Evolutionary conservation across 2,888 invertebrate genomes (phyloP).

Genomic region (Pristionchus japonicus): DNA sequence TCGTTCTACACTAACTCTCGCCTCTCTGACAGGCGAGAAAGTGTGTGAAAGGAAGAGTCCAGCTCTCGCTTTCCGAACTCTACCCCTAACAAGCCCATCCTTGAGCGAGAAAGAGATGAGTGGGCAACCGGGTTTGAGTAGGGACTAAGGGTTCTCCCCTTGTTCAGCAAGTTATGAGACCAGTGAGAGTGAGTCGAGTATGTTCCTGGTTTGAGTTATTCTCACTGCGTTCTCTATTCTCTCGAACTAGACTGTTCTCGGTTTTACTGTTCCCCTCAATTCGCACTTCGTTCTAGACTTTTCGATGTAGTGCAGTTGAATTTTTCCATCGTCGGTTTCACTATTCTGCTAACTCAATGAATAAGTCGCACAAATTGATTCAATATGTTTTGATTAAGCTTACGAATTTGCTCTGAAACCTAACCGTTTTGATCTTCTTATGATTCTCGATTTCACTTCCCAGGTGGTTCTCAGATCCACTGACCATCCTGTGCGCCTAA

Average conservation of each 20-base stretch:
- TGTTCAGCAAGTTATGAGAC: constrained; percentile 30
- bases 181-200: neutral
- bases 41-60: neutral
- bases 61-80: no score
- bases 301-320: neutral
- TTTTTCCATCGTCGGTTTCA: no score
- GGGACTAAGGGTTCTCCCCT: neutral
- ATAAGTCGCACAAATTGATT: no score
- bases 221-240: no score
- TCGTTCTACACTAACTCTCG: no score
- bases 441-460: neutral
- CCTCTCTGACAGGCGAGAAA: neutral
- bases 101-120: neutral
- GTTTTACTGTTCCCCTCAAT: neutral
- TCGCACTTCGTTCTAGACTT: neutral
- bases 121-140: constrained; percentile 20
- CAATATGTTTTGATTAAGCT: no score
- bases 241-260: neutral
- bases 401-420: no score
- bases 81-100: neutral
- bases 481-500: neutral
- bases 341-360: no score
- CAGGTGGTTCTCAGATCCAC: neutral
- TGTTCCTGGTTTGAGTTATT: neutral
- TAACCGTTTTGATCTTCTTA: no score